Percentiles rank a stretch among this genome's conserved stretches.
Conservation (phyloP, 2,113 vertebrate species). For the Nestor notabilis region DNA sequence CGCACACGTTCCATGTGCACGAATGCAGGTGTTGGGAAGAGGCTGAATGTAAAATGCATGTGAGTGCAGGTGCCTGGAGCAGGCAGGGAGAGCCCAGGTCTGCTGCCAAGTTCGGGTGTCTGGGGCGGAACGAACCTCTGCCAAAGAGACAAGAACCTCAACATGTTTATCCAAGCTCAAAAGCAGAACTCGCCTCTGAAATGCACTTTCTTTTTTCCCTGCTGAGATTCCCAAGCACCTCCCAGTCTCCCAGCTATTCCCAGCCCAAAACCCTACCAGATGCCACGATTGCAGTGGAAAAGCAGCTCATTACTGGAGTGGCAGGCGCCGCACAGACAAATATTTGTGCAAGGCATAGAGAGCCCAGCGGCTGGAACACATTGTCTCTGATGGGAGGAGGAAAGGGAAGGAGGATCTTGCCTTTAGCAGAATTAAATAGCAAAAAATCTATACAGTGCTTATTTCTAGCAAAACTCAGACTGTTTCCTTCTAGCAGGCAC, state of each 20-base stretch:
- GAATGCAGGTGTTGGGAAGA: neutral
- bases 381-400: neutral
- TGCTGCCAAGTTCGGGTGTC: neutral
- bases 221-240: conserved; percentile 47
- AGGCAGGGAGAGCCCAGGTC: neutral
- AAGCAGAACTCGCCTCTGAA: neutral
- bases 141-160: neutral
- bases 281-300: conserved; percentile 20
- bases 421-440: neutral
- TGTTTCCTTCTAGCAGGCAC: neutral
- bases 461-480: neutral
- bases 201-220: neutral
- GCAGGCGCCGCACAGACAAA: conserved; percentile 39
- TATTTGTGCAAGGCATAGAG: conserved; percentile 55
- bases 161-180: neutral
- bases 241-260: conserved; percentile 31
- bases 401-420: neutral
- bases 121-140: neutral
- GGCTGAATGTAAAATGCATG: neutral
- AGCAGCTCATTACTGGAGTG: conserved; percentile 24
- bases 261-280: neutral
- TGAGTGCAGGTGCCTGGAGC: neutral
- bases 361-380: neutral
- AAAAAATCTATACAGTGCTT: neutral
- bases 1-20: neutral